A percentile compares a stretch with the other conserved stretches of the same genome.
These are phyloP conservation scores for Cyrtonyx montezumae DNA, from an alignment of 2,113 vertebrate species.

Conservation along the genomic window DNA sequence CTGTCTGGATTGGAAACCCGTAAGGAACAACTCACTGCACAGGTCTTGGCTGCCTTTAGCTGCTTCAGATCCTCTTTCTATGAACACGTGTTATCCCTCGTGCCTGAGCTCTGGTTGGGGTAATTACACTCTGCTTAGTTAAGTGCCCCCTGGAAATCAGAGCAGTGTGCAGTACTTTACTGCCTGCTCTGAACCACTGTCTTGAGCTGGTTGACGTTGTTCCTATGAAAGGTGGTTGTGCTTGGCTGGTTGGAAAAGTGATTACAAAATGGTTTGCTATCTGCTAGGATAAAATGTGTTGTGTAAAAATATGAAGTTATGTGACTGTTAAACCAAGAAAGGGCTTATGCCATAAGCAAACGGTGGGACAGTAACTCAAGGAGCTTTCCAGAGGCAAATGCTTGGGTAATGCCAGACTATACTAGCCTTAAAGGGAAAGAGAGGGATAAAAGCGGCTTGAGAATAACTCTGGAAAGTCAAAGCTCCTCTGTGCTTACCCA, in stretches of 20 bases:
- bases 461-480: background rate
- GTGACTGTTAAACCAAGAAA: background rate
- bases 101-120: background rate
- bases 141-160: background rate
- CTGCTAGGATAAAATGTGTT: background rate
- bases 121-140: background rate
- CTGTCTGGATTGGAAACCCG: background rate
- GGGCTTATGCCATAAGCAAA: accelerated
- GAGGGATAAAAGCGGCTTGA: background rate
- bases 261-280: background rate
- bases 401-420: background rate
- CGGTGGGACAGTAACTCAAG: background rate
- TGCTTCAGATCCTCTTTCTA: background rate
- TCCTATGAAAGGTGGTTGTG: accelerated
- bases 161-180: background rate
- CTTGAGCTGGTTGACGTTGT: background rate
- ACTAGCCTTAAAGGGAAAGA: background rate
- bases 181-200: background rate
- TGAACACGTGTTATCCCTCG: background rate
- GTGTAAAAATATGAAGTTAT: background rate
- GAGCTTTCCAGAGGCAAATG: background rate
- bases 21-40: background rate
- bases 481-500: background rate
- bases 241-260: accelerated
- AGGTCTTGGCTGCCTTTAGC: background rate